Conservation (phyloP, 2,113 vertebrate genomes). For the Apus apus region DNA sequence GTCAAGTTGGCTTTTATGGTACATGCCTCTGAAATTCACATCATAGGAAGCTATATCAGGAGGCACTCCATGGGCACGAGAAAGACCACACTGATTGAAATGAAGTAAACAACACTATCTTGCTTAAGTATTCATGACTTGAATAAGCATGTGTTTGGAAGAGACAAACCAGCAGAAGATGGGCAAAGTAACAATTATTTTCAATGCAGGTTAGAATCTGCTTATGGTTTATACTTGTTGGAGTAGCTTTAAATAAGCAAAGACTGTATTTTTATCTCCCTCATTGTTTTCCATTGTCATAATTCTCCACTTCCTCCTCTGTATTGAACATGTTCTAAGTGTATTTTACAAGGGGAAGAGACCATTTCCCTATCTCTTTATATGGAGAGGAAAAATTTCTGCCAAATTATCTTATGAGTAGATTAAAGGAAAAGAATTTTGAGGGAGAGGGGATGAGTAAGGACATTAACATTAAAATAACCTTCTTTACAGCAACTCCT, state of each 20-base stretch:
- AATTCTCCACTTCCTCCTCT: background rate
- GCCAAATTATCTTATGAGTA: background rate
- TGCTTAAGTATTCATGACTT: background rate
- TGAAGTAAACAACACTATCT: background rate
- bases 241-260: conserved; percentile 11
- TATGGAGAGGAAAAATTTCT: background rate
- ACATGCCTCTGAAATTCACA: background rate
- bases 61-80: background rate
- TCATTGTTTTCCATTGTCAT: background rate
- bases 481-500: background rate
- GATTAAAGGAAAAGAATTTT: background rate
- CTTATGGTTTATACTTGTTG: background rate
- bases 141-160: conserved; percentile 12
- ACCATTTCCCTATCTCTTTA: background rate
- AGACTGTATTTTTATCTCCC: background rate
- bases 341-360: background rate
- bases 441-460: background rate
- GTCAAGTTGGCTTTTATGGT: background rate
- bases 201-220: conserved; percentile 12
- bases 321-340: background rate
- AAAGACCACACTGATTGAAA: background rate
- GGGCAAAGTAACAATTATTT: conserved; percentile 16
- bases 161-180: background rate
- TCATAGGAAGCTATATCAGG: background rate
- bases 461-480: background rate